phyloP scores from a whole-genome alignment of 2,888 invertebrate genomes.

The Tortrix viridana region DNA sequence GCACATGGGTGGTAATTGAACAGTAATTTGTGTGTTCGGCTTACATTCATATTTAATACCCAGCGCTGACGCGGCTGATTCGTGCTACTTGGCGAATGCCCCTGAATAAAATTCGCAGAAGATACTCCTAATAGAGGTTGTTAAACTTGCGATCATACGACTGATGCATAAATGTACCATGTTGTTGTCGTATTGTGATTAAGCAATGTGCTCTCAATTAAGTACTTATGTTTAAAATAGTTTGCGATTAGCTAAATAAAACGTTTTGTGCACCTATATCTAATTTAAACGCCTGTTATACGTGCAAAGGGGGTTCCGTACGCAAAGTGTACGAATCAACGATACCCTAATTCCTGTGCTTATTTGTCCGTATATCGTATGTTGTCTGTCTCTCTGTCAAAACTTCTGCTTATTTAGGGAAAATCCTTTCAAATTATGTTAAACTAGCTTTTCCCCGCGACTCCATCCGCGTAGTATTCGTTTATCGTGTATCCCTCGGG shows the following conservation, averaged over 20 bases:
- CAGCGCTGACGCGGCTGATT: conserved; percentile 49
- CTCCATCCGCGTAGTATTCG: no score
- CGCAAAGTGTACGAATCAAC: no score
- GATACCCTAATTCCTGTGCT: no score
- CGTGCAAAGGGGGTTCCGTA: no score
- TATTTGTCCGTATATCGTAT: no score
- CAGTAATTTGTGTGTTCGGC: conserved; percentile 48
- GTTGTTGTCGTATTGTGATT: conserved; percentile 15
- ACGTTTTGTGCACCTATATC: no score
- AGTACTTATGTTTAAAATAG: conserved; percentile 41
- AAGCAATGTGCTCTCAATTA: conserved; percentile 24
- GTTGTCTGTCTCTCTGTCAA: no score
- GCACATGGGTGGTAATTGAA: conserved; percentile 33
- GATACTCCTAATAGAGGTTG: conserved; percentile 18
- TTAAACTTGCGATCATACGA: conserved; percentile 5
- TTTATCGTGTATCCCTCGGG: no score
- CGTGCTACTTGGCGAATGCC: conserved; percentile 53
- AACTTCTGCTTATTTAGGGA: no score
- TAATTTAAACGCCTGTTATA: no score
- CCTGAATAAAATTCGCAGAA: conserved; percentile 36
- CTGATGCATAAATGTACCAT: not conserved
- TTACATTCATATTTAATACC: conserved; percentile 44
- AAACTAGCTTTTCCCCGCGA: no score
- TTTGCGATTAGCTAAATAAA: conserved; percentile 49
- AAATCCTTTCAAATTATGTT: no score